Base-by-base conservation (phyloP, 2,888 invertebrate species). In the Erebia aethiops region DNA sequence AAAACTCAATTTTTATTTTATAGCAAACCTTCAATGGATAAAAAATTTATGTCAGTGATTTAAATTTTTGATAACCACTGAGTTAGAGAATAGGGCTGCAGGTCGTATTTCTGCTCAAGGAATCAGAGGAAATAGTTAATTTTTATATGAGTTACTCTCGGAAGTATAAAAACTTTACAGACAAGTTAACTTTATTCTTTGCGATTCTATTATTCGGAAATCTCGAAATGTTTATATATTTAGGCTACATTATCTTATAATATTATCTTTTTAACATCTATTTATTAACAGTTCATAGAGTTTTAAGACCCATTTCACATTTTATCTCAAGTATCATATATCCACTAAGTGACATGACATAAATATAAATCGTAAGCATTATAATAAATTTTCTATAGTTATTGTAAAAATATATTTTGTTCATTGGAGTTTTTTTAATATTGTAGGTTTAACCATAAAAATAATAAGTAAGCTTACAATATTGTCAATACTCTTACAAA, bases 91-190 rank as follows among this genome's bases (percentile, higher is more conserved):
- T n/a, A n/a, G n/a, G n/a, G n/a, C n/a, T n/a, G n/a, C n/a, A n/a
- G n/a, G 18, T 16, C 4, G 41, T 41, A 35, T 58, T 58, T 11
- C 56, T 35, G 26, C 14, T 58, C 26, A 57, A 35, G 26, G 26
- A 26, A 60, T 8, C n/a, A 16, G 58, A 75, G 78, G 75, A 77
- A 13, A 77, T 64, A 75, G 75, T 76, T 78, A 77, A 75, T 77
- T 80, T 77, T 77, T 81, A 77, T 78, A 83, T 82, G 82, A 41
- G 11, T 43, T 46, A 46, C 11, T 82, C 83, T 83, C 81, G 82
- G 81, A 82, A 85, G 87, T 87, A 88, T 87, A 89, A 89, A 89
- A 88, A 77, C 14, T 78, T 82, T 88, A 84, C 81, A 79, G 82
- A 87, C 84, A 80, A 83, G 86, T 83, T 79, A 84, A 86, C 81